These are phyloP conservation scores for Pseudomugil tenellus DNA, from an alignment of 2,797 vertebrate species.

Conservation along the genomic window DNA sequence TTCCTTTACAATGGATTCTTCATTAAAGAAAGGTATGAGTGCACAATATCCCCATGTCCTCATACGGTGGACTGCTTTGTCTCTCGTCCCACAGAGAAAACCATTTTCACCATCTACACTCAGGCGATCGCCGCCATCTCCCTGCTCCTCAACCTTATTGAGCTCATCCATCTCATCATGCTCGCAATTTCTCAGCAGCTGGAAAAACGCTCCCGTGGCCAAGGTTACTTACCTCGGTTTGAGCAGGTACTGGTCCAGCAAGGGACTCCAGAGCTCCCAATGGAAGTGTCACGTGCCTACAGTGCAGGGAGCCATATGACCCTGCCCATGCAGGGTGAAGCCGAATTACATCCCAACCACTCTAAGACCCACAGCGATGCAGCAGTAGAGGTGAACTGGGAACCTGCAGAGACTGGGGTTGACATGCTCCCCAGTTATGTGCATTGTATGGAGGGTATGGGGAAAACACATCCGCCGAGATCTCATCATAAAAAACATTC, in stretches of 20 bases:
- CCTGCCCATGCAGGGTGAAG: slow-evolving; percentile 34
- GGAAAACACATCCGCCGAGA: slow-evolving; percentile 49
- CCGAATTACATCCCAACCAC: slow-evolving; percentile 37
- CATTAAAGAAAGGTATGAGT: slow-evolving; percentile 78
- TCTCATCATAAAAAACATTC: slow-evolving; percentile 55
- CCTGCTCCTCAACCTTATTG: slow-evolving; percentile 82
- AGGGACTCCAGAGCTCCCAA: slow-evolving; percentile 12
- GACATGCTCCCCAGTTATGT: slow-evolving; percentile 76
- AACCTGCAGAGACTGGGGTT: slow-evolving; percentile 7
- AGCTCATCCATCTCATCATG: slow-evolving; percentile 82
- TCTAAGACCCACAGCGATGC: slow-evolving; percentile 52
- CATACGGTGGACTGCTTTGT: slow-evolving; percentile 87
- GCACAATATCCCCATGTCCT: slow-evolving; percentile 77
- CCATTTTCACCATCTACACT: slow-evolving; percentile 86
- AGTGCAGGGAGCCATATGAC: slow-evolving; percentile 42
- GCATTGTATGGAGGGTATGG: slow-evolving; percentile 68
- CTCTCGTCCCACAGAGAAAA: slow-evolving; percentile 87
- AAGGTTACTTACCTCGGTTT: slow-evolving; percentile 10
- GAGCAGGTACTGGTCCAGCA: slow-evolving; percentile 2
- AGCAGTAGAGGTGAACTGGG: slow-evolving; percentile 52
- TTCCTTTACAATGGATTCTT: slow-evolving; percentile 83
- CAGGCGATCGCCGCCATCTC: slow-evolving; percentile 81
- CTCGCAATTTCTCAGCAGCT: slow-evolving; percentile 67
- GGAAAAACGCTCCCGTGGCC: slow-evolving; percentile 55
- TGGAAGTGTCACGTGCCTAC: slow-evolving; percentile 16